Evolutionary conservation across 2,797 vertebrate species (phyloP).

Genomic region (Spinus olivaceus): DNA sequence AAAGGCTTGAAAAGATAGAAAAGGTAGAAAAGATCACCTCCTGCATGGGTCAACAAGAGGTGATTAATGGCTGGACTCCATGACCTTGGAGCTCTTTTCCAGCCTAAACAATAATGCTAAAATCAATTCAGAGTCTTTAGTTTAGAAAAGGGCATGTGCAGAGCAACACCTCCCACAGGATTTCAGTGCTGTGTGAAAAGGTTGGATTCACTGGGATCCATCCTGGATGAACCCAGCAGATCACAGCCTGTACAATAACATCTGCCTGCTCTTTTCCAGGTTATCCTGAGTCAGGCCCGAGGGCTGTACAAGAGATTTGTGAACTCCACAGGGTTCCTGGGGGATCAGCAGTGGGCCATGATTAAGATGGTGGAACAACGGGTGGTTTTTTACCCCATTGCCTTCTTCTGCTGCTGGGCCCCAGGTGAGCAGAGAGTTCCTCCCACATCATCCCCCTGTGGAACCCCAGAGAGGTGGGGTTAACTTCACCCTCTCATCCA

Average conservation of each 20-base stretch:
- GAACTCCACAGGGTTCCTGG: constrained; percentile 81
- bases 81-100: background rate
- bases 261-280: constrained; percentile 63
- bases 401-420: constrained; percentile 86
- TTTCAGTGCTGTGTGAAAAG: background rate
- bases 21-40: background rate
- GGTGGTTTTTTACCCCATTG: constrained; percentile 82
- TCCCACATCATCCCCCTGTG: background rate
- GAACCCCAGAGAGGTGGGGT: background rate
- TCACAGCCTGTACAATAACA: background rate
- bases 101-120: background rate
- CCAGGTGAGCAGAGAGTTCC: constrained; percentile 78
- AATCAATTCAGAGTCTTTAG: background rate
- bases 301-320: constrained; percentile 80
- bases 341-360: constrained; percentile 82
- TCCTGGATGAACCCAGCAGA: background rate
- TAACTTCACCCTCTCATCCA: background rate
- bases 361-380: constrained; percentile 79
- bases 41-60: background rate
- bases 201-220: background rate
- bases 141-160: background rate
- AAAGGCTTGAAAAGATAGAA: background rate
- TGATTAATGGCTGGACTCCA: background rate
- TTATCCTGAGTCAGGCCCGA: constrained; percentile 78
- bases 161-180: background rate